These are phyloP conservation scores for Pantala flavescens DNA, from an alignment of 1,140 invertebrate genomes.

Conservation along the genomic window DNA sequence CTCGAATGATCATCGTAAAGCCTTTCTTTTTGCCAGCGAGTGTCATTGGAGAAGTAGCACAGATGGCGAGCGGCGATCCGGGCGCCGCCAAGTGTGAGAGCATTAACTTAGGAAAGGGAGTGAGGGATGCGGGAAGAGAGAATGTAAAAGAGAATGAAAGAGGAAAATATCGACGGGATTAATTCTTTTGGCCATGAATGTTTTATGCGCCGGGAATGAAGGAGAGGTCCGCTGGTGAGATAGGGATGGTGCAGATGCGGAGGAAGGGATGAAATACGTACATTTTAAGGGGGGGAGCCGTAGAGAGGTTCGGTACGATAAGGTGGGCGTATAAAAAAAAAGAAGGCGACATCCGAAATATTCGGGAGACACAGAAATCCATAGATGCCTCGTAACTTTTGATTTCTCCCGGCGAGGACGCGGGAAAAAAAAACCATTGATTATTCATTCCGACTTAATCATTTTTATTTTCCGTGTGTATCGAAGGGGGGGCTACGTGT, in stretches of 20 bases:
- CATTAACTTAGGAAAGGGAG: not conserved
- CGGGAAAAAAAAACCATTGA: not conserved
- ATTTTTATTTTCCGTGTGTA: not conserved
- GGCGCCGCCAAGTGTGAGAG: not conserved
- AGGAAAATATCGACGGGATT: conserved; percentile 6
- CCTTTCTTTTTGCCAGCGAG: conserved; percentile 4
- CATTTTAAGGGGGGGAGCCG: not conserved
- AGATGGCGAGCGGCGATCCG: conserved; percentile 5
- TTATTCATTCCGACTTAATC: conserved; percentile 7
- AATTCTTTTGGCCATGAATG: conserved; percentile 9
- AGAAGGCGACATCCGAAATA: not conserved
- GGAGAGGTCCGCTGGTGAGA: not conserved
- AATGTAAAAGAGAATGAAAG: not conserved
- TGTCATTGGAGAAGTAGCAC: not conserved
- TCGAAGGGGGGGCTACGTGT: not conserved
- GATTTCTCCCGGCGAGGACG: not conserved
- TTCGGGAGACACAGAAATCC: not conserved
- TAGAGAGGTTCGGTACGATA: not conserved
- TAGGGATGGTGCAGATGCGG: not conserved
- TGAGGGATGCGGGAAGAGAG: not conserved
- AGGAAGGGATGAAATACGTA: not conserved
- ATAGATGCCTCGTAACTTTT: conserved; percentile 2
- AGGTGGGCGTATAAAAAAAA: not conserved
- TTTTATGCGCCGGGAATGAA: not conserved
- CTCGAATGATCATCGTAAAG: conserved; percentile 5